Base-by-base conservation (phyloP, 1,140 invertebrate species). In the Magallana angulata region DNA sequence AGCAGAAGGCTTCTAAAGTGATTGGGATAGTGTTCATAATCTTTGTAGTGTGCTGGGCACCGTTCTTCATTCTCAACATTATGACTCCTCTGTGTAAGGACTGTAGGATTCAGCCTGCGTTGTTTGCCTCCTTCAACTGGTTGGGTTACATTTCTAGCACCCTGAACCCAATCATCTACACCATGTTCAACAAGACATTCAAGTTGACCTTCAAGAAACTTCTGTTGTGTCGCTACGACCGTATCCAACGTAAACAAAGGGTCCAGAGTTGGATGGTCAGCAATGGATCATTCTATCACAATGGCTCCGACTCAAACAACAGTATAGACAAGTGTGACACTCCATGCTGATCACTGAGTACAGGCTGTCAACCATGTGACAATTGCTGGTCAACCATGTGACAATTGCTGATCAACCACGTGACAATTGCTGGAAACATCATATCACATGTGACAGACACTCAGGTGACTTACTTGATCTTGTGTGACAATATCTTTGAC, bases 1-100 rank as follows among this genome's bases (percentile, higher is more conserved):
- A 99, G 94, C 98, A 99, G 94, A 98, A 98, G 95, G 98, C 98
- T 80, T 98, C 98, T 3, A 97, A 95, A 91, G 94, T 95, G 18
- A 92, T 95, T 16, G 94, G 94, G 7, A 93, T 95, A 8, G 94
- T 95, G 16, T 95, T 95, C 89, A 91, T 90, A 12, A 92, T 94
- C 56, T 95, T 95, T 88, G 91, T 94, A 8, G 88, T 94, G 8
- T 94, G 93, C 87, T 95, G 95, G 95, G 93, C 93, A 2, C 95
- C 95, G 76, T 95, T 95, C 91, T 95, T 95, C 87, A 90, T 94
- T 60, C 90, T 93, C 18, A 95, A 95, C 89, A 92, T 94, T 18
- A 89, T 94, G 64, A 92, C 91, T 30, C 93, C 90, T 5, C 76
- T 94, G 12, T 95, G 94, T 89, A 96, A 97, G 1, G 89, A 92